Conservation (phyloP, 2,113 vertebrate genomes). For the Morone chrysops region DNA sequence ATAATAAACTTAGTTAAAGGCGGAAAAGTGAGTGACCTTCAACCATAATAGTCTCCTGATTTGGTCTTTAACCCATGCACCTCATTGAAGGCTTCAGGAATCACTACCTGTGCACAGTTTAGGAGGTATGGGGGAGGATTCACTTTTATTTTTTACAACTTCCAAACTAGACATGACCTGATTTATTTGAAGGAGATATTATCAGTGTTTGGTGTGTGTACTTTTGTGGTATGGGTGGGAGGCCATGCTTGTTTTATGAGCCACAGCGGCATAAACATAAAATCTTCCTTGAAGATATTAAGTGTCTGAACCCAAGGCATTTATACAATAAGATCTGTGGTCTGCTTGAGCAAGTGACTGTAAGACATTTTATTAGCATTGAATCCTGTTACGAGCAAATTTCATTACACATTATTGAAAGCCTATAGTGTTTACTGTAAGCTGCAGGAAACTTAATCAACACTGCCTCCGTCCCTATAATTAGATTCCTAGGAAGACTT, state of each 20-base stretch:
- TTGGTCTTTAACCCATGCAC: not conserved
- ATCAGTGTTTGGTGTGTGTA: slow-evolving; percentile 15
- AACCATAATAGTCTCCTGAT: not conserved
- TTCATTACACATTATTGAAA: slow-evolving; percentile 35
- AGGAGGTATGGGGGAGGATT: not conserved
- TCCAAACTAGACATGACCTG: not conserved
- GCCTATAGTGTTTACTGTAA: slow-evolving; percentile 22
- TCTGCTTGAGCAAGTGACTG: slow-evolving; percentile 51
- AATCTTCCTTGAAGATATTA: slow-evolving; percentile 29
- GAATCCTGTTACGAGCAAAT: slow-evolving; percentile 16
- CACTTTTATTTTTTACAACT: not conserved
- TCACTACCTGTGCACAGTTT: not conserved
- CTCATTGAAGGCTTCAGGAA: not conserved
- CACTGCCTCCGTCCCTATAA: not conserved
- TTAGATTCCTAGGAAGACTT: slow-evolving; percentile 7
- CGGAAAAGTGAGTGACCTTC: not conserved
- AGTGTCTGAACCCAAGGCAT: slow-evolving; percentile 34
- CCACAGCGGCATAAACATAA: slow-evolving; percentile 12
- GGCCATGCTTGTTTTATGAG: slow-evolving; percentile 30
- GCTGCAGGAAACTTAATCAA: slow-evolving; percentile 13
- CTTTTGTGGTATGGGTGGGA: slow-evolving; percentile 21
- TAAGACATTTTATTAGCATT: slow-evolving; percentile 30
- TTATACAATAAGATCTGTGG: slow-evolving; percentile 34
- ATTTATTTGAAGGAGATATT: not conserved
- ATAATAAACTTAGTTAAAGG: no score